These are phyloP conservation scores for Diplosoma virens DNA, from an alignment of 23 tunicate species.

Conservation along the genomic window DNA sequence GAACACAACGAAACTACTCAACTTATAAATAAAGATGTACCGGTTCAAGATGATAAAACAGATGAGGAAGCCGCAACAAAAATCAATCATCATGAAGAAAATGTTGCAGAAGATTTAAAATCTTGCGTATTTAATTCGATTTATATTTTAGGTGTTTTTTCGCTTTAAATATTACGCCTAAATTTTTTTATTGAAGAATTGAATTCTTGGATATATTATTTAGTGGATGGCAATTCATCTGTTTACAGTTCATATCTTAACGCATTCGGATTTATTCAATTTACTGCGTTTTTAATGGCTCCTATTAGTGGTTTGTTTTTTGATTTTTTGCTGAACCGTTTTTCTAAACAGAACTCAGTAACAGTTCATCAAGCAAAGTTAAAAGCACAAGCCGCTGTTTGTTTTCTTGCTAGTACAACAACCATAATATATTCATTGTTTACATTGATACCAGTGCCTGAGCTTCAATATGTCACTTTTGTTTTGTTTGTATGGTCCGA, in stretches of 20 bases:
- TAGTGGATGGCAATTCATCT: not conserved
- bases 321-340: not conserved
- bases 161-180: not conserved
- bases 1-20: too few species aligned
- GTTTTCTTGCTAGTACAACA: not conserved
- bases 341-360: not conserved
- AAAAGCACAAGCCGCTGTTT: not conserved
- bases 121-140: not conserved
- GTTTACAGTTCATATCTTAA: not conserved
- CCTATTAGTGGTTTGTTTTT: not conserved
- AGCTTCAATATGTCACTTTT: not conserved
- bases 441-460: not conserved
- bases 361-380: not conserved
- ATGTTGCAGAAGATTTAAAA: too few species aligned
- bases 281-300: not conserved
- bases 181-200: not conserved
- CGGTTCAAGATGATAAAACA: too few species aligned
- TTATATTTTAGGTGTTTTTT: not conserved
- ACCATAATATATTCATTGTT: not conserved
- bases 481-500: not conserved
- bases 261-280: slow-evolving; percentile 3
- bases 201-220: not conserved
- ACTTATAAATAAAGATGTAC: too few species aligned
- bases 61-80: too few species aligned
- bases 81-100: too few species aligned